Base-by-base conservation (phyloP, 23 tunicate species). In the Halocynthia aurantium region DNA sequence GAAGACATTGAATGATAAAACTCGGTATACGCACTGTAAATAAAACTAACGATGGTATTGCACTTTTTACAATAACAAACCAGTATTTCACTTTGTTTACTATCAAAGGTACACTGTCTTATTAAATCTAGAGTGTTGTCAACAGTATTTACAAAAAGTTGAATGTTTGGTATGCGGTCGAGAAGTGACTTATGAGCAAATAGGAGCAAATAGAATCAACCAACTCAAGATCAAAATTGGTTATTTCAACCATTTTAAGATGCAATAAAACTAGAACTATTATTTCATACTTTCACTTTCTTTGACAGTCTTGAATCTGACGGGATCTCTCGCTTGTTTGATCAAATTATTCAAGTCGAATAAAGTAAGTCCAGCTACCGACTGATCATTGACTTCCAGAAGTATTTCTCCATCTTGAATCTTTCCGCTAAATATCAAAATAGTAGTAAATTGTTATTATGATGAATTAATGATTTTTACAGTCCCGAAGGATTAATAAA, bases 331-430 rank as follows among this genome's bases (percentile, higher is more conserved):
- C 6, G 99, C 87, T 70, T 81, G 80, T 73, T 82, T 81, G 8
- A 94, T 94, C 13, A 94, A 61, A 69, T 88, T 88, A 73, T 94
- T 94, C 51, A 94, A 77, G 63, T 94, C 99, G 73, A 81, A 88
- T 17, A 94, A 51, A 4, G 99, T 94, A 19, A 94, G 67, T 8
- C 99, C 99, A 5, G 84, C 95, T 17, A 94, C 89, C 10, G 95
- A 81, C 70, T 94, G 87, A 44, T 88, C 99, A 61, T 94, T 94
- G 13, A 94, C 95, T 94, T 94, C 99, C 40, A 94, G 87, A 10
- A 94, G 73, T 10, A 92, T 76, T 78, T 92, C 98, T 7, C 98
- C 92, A 54, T 92, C 98, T 50, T 77, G 82, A 68, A 92, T 86
- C 69, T 92, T 92, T 50, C 98, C 98, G 78, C 98, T 92, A 62